Percentiles rank a stretch among this genome's conserved stretches.
Conservation (phyloP, 2,888 invertebrate genomes). For the Stenolophus ochropezus region DNA sequence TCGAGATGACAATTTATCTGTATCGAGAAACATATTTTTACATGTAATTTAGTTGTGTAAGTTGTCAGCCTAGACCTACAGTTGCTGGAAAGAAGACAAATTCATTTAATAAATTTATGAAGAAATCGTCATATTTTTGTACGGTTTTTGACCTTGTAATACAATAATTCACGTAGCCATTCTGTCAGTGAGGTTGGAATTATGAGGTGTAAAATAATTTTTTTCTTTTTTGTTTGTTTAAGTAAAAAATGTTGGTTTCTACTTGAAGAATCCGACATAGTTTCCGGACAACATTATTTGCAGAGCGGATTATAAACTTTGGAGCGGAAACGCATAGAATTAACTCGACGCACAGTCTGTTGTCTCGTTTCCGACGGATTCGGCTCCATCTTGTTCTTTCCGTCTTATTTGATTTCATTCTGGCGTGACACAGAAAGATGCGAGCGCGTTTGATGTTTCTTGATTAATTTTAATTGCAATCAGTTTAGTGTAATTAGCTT, state of each 20-base stretch:
- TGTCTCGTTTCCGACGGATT: neutral
- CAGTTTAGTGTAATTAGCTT: slow-evolving; percentile 16
- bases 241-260: neutral
- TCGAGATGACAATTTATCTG: too few species aligned
- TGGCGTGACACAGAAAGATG: neutral
- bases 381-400: neutral
- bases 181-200: neutral
- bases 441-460: slow-evolving; percentile 5
- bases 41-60: too few species aligned
- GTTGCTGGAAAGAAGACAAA: too few species aligned
- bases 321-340: slow-evolving; percentile 7
- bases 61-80: too few species aligned
- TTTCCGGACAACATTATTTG: slow-evolving; percentile 9
- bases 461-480: slow-evolving; percentile 33
- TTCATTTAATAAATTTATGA: too few species aligned
- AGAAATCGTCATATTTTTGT: too few species aligned
- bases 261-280: neutral
- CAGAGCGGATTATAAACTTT: slow-evolving; percentile 13
- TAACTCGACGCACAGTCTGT: neutral
- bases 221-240: neutral
- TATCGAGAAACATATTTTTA: too few species aligned
- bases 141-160: too few species aligned
- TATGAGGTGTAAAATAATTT: neutral
- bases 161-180: neutral
- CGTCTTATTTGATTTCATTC: neutral